Conservation (phyloP, 2,113 vertebrate species). For the Garra rufa region DNA sequence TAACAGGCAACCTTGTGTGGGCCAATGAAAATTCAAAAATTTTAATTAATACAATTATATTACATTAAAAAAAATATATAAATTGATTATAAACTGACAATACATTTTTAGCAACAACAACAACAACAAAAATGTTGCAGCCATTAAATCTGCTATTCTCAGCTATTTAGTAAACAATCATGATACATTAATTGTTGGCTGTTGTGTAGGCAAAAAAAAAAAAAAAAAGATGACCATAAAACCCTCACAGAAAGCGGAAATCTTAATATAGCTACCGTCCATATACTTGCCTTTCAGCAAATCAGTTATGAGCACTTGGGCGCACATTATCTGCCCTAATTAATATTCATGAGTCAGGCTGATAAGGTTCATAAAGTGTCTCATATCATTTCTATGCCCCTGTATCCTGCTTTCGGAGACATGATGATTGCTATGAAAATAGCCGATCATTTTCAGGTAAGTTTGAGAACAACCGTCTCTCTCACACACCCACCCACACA, state of each 20-base stretch:
- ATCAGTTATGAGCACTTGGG: neutral
- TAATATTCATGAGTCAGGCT: neutral
- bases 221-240: neutral
- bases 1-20: neutral
- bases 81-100: no score
- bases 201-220: no score
- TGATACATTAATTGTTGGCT: neutral
- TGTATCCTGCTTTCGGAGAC: neutral
- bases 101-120: no score
- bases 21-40: neutral
- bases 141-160: neutral
- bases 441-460: neutral
- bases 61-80: no score
- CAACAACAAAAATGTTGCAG: no score
- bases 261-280: neutral
- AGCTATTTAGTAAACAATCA: neutral
- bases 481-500: conserved; percentile 24
- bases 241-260: neutral
- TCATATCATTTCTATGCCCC: neutral
- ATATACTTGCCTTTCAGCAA: neutral
- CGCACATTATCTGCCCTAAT: neutral
- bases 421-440: neutral
- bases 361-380: neutral
- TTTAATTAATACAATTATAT: no score
- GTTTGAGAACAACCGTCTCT: neutral